Percentiles rank a stretch among this genome's conserved stretches.
Evolutionary conservation across 2,888 invertebrate genomes (phyloP).

Genomic region (Gasteruption jaculator): DNA sequence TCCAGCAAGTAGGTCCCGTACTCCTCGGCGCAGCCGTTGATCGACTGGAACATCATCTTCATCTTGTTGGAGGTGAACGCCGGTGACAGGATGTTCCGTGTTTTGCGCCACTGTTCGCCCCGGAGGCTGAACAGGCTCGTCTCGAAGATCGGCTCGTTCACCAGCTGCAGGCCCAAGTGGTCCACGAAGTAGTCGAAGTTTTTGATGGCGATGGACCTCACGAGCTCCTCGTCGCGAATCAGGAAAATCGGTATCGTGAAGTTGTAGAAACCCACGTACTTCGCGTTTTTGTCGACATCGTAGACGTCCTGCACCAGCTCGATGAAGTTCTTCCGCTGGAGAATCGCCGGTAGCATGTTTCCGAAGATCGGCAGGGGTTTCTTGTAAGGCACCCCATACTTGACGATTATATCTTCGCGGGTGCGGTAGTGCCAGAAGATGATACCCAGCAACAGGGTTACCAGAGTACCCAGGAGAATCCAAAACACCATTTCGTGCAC

Average conservation of each 20-base stretch:
- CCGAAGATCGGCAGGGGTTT: conserved; percentile 25
- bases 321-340: conserved; percentile 12
- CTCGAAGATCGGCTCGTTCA: conserved; percentile 22
- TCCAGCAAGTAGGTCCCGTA: conserved; percentile 27
- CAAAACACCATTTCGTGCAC: too few species aligned
- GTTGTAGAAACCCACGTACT: conserved; percentile 32
- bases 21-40: conserved; percentile 39
- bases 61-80: conserved; percentile 58
- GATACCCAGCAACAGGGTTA: too few species aligned
- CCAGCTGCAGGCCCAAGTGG: conserved; percentile 21
- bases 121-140: conserved; percentile 24
- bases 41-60: conserved; percentile 54
- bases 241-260: conserved; percentile 26
- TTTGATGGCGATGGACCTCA: conserved; percentile 28
- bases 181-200: conserved; percentile 30
- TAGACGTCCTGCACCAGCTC: conserved; percentile 19
- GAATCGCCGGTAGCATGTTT: conserved; percentile 17
- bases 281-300: conserved; percentile 18
- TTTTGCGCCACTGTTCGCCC: conserved; percentile 54
- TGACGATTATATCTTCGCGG: too few species aligned
- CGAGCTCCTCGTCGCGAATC: conserved; percentile 32
- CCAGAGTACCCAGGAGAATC: too few species aligned
- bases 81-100: conserved; percentile 54
- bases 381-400: too few species aligned
- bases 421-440: too few species aligned